Conservation (phyloP, 2,113 vertebrate species). For the Thermophis baileyi region DNA sequence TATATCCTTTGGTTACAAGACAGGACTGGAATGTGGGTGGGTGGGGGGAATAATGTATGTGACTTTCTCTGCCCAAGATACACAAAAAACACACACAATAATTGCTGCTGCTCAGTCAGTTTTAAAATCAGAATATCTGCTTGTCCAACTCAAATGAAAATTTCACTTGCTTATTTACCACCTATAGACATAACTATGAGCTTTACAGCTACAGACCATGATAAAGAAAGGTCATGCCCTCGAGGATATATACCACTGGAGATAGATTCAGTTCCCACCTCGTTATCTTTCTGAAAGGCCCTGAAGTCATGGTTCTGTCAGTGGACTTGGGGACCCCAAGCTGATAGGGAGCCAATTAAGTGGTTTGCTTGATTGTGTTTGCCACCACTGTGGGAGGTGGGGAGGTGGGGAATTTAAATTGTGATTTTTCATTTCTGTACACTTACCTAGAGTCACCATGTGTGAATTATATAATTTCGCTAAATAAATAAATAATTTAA, state of each 20-base stretch:
- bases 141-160: neutral
- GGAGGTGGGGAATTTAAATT: neutral
- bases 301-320: neutral
- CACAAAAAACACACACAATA: neutral
- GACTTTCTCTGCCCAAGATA: neutral
- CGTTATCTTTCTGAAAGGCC: neutral
- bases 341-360: neutral
- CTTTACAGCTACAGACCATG: neutral
- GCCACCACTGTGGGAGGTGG: too few relatives aligned
- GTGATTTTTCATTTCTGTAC: neutral
- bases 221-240: neutral
- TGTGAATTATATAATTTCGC: neutral
- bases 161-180: neutral
- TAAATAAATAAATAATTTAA: neutral
- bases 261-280: neutral
- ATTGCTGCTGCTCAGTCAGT: neutral
- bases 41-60: neutral
- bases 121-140: neutral
- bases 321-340: neutral
- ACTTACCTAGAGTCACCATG: neutral
- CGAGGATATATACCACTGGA: neutral
- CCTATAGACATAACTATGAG: neutral
- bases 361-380: neutral
- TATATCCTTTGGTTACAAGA: neutral
- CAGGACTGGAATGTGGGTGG: neutral